Conservation (phyloP, 1,140 invertebrate genomes). For the Aphis gossypii region DNA sequence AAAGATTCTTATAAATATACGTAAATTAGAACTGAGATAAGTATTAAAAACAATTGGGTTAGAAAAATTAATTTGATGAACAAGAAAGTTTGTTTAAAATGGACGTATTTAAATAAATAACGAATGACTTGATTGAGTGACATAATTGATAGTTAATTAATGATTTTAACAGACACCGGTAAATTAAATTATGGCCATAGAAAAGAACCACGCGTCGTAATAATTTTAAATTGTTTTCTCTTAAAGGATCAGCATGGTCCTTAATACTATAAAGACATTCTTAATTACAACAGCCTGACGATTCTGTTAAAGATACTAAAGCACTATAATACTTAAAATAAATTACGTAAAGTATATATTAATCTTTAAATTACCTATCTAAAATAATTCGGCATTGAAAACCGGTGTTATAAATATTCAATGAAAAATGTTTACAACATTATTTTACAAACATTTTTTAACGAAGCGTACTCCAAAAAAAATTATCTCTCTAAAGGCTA, state of each 20-base stretch:
- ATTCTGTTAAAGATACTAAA: not conserved
- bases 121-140: not conserved
- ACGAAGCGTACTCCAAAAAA: not conserved
- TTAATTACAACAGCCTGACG: not conserved
- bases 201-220: not conserved
- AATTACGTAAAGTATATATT: not conserved
- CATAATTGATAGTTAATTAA: not conserved
- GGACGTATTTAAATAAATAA: not conserved
- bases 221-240: not conserved
- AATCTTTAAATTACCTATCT: not conserved
- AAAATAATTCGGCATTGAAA: not conserved
- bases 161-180: not conserved
- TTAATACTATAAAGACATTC: not conserved
- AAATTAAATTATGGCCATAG: not conserved
- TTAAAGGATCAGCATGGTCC: not conserved
- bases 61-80: not conserved
- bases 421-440: not conserved
- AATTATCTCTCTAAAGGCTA: too few relatives aligned
- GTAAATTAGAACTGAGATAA: not conserved
- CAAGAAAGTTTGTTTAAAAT: not conserved
- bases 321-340: not conserved
- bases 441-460: not conserved
- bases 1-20: not conserved
- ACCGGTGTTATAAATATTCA: not conserved
- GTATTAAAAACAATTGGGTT: not conserved